Percentiles rank a stretch among this genome's conserved stretches.
phyloP scores from a whole-genome alignment of 2,888 invertebrate genomes.

The Ectropis crepuscularia region DNA sequence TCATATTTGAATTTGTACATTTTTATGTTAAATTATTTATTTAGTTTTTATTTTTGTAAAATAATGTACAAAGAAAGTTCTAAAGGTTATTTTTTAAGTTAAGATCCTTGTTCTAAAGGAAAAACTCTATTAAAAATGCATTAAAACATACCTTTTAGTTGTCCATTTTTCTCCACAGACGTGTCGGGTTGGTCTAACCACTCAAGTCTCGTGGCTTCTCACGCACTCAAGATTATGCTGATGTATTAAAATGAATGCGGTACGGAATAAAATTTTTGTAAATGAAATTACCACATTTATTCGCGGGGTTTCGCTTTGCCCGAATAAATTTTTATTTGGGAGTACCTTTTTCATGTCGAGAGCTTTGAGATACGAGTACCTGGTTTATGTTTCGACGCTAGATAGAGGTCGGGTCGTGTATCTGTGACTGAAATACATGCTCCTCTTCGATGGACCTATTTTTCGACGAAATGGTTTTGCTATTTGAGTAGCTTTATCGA shows the following conservation, averaged over 20 bases:
- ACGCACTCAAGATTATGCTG: conserved; percentile 71
- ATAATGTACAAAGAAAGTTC: no score
- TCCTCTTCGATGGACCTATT: conserved; percentile 18
- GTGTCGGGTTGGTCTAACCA: conserved; percentile 33
- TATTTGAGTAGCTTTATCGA: conserved; percentile 16
- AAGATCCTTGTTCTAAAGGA: neutral
- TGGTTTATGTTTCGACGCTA: conserved; percentile 44
- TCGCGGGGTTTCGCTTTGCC: conserved; percentile 62
- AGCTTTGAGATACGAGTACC: conserved; percentile 50
- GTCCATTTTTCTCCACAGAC: conserved; percentile 5
- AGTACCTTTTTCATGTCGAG: conserved; percentile 69
- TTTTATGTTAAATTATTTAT: neutral
- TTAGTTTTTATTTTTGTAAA: neutral
- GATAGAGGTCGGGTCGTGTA: conserved; percentile 37
- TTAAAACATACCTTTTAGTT: neutral
- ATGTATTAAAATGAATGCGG: conserved; percentile 77
- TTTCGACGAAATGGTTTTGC: conserved; percentile 21
- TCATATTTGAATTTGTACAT: neutral
- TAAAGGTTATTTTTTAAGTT: no score
- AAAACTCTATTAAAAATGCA: conserved; percentile 11
- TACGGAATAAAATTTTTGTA: conserved; percentile 63
- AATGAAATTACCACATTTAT: conserved; percentile 76
- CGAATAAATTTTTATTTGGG: conserved; percentile 62
- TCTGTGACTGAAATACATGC: conserved; percentile 30
- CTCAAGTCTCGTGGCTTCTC: conserved; percentile 58